Conservation (phyloP, 2,888 invertebrate species). For the Acleris laterana region DNA sequence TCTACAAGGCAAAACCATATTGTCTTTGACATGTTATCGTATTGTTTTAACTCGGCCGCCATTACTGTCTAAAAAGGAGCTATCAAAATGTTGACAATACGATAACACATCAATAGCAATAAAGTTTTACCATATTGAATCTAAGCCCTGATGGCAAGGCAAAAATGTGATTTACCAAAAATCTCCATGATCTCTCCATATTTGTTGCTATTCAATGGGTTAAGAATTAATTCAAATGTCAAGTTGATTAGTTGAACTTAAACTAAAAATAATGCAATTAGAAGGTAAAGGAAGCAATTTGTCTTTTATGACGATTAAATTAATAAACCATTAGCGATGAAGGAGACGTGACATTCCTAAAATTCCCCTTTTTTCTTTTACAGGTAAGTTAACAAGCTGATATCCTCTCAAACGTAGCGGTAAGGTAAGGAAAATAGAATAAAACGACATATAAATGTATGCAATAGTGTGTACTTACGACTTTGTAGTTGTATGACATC, state of each 20-base stretch:
- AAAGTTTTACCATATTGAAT: too few relatives aligned
- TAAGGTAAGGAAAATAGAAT: slow-evolving; percentile 36
- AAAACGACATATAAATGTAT: slow-evolving; percentile 1
- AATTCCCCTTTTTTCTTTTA: slow-evolving; percentile 42
- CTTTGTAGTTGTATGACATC: slow-evolving; percentile 6
- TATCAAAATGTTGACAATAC: too few relatives aligned
- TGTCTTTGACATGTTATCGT: too few relatives aligned
- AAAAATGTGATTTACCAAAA: too few relatives aligned
- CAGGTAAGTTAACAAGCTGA: slow-evolving; percentile 47
- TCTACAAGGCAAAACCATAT: too few relatives aligned
- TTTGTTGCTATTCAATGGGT: too few relatives aligned
- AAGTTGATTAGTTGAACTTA: background rate
- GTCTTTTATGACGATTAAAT: slow-evolving; percentile 34
- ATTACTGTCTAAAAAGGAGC: too few relatives aligned
- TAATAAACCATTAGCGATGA: slow-evolving; percentile 12
- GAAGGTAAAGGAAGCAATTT: slow-evolving; percentile 12
- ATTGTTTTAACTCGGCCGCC: too few relatives aligned
- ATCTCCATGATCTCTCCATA: too few relatives aligned
- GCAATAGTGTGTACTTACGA: slow-evolving; percentile 18
- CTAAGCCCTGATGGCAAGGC: too few relatives aligned
- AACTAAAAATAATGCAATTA: background rate
- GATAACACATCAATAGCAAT: too few relatives aligned
- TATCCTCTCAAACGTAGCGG: slow-evolving; percentile 30
- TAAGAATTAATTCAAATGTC: too few relatives aligned
- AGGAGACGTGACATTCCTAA: slow-evolving; percentile 11